These are phyloP conservation scores for Micrasema longulum DNA, from an alignment of 1,140 invertebrate species.

Conservation along the genomic window DNA sequence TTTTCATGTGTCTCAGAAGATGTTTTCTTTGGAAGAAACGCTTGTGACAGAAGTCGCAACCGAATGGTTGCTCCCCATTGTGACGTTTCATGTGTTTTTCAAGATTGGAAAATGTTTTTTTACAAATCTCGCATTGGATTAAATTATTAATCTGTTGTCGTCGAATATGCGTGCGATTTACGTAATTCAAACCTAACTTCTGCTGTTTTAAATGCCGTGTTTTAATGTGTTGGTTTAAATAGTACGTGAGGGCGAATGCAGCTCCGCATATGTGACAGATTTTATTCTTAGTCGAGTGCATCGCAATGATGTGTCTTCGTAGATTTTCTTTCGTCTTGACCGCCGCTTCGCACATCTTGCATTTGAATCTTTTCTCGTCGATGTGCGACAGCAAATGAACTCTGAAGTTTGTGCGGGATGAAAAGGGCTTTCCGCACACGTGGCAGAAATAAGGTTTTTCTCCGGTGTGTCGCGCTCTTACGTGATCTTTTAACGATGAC, in stretches of 20 bases:
- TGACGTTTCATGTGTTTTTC: conserved; percentile 36
- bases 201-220: conserved; percentile 3
- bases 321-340: conserved; percentile 25
- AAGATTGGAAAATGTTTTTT: conserved; percentile 22
- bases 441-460: conserved; percentile 30
- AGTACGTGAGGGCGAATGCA: conserved; percentile 9
- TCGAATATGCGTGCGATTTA: neutral
- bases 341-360: conserved; percentile 6
- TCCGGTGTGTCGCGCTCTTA: neutral
- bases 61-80: conserved; percentile 16
- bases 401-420: neutral
- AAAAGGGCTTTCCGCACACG: conserved; percentile 14
- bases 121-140: conserved; percentile 18
- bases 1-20: conserved; percentile 17
- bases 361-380: conserved; percentile 8
- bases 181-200: neutral
- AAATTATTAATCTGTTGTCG: neutral
- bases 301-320: neutral
- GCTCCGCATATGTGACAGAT: conserved; percentile 23
- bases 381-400: conserved; percentile 2
- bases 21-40: conserved; percentile 23
- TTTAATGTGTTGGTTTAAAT: conserved; percentile 33
- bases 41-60: conserved; percentile 23
- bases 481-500: neutral
- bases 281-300: conserved; percentile 17